Evolutionary conservation across 1,140 invertebrate species (phyloP).

Genomic region (Atta colombica): DNA sequence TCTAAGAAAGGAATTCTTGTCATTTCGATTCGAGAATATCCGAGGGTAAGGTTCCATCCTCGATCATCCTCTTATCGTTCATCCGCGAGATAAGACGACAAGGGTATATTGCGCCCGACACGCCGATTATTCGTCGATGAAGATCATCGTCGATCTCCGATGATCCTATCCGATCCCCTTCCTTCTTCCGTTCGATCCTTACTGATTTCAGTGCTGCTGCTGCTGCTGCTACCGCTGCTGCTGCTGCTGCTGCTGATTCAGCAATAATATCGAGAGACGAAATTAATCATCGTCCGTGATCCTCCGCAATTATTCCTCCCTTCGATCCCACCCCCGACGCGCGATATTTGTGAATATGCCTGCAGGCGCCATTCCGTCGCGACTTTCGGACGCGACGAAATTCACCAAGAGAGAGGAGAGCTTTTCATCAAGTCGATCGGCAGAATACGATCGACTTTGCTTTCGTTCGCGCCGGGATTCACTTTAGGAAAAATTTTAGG

Average conservation of each 20-base stretch:
- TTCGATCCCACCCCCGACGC: constrained; percentile 32
- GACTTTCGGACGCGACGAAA: constrained; percentile 24
- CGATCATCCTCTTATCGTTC: constrained; percentile 33
- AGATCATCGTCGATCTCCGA: constrained; percentile 34
- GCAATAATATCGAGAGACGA: constrained; percentile 46
- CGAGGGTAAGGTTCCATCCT: neutral
- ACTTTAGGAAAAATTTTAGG: neutral
- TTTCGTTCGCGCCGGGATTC: neutral
- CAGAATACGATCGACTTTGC: neutral
- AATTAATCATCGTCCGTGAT: constrained; percentile 16
- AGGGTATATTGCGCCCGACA: constrained; percentile 1
- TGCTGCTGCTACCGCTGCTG: neutral
- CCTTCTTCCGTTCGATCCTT: constrained; percentile 40
- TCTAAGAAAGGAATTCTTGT: neutral
- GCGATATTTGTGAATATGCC: constrained; percentile 16
- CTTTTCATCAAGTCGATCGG: constrained; percentile 38
- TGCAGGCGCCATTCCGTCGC: constrained; percentile 37
- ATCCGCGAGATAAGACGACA: neutral
- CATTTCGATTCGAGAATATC: constrained; percentile 19
- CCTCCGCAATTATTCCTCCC: constrained; percentile 44
- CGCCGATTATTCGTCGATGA: constrained; percentile 45
- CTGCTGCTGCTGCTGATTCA: constrained; percentile 38
- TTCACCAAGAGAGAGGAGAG: constrained; percentile 11
- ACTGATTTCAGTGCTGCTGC: constrained; percentile 39
- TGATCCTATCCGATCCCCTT: neutral